A percentile compares a stretch with the other conserved stretches of the same genome.
Conservation (phyloP, 2,797 vertebrate genomes). For the Toxotes lorentzi region DNA sequence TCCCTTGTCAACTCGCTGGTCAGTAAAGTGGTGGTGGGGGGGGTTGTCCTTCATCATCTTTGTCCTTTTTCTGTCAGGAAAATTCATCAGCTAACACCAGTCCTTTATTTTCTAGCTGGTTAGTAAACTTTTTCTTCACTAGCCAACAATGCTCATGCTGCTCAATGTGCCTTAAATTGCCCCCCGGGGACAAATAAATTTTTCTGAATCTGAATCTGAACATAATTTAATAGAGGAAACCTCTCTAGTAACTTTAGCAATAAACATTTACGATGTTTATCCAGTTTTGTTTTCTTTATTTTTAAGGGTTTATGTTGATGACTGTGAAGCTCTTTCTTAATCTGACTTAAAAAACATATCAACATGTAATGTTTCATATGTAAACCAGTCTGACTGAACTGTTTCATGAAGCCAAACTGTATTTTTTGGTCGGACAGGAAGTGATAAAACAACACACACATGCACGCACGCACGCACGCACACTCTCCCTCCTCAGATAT, state of each 20-base stretch:
- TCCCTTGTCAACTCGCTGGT: too few species aligned
- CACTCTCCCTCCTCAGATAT: constrained; percentile 57
- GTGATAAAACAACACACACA: constrained; percentile 58
- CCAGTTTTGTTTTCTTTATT: neutral
- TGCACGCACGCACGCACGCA: constrained; percentile 26
- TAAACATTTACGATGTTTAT: neutral
- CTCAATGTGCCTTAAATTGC: too few species aligned
- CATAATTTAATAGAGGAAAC: too few species aligned
- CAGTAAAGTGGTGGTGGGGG: neutral
- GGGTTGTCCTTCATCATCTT: too few species aligned
- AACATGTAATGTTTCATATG: neutral
- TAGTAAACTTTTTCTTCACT: too few species aligned
- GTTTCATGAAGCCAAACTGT: constrained; percentile 31
- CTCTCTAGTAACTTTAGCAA: too few species aligned
- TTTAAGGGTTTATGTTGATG: neutral
- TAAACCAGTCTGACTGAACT: constrained; percentile 20
- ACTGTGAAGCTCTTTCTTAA: neutral
- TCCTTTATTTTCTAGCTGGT: too few species aligned
- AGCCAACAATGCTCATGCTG: too few species aligned
- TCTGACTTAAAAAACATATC: neutral
- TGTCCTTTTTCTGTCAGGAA: too few species aligned
- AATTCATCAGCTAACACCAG: too few species aligned
- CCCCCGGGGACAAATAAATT: too few species aligned
- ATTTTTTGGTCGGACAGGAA: constrained; percentile 68
- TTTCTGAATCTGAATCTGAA: too few species aligned